Evolutionary conservation across 30 jellyfish, hydroid and myxozoan genomes (phyloP), one percentile per base, ranked within the genome.

Genomic region (Cassiopea andromeda): DNA sequence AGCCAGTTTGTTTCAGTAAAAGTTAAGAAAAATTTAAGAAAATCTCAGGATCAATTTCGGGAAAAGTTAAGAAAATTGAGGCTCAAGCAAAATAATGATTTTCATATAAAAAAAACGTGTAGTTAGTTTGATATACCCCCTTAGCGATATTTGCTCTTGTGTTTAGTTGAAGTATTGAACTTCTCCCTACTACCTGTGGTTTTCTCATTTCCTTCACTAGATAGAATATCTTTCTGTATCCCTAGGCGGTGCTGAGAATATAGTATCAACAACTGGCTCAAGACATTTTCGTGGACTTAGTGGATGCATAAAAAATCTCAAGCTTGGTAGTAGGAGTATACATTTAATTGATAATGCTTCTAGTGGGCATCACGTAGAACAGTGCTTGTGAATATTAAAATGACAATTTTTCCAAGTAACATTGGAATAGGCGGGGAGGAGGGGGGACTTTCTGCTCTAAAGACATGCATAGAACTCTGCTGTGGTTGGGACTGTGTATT

Each of bases 201-300:
- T 27, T 0, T 27, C 38, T 27, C 38, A 27, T 27, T 27, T 27
- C 38, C 38, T 27, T 27, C 38, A 27, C 38, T 27, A 27, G 38
- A 27, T 0, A 16, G 6, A 17, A 64, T 0, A 4, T 64, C 6
- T 5, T 59, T 27, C 58, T 38, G 1, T 18, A 5, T 70, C 73
- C 48, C 17, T n/a, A 88, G 95, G 95, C 3, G 95, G 91, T 14
- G 85, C 86, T 17, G 86, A 59, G 70, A 72, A 68, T 47, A 79
- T 88, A 1, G 47, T 73, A 46, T 64, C 89, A 6, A 78, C 81
- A 15, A 88, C 95, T 27, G 78, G 95, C 7, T 88, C 73, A 18
- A 60, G 89, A 13, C 84, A 75, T 61, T n/a, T 58, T 2, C 81
- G 59, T 19, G 95, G 95, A 45, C 58, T 88, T 27, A 16, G 15